These are phyloP conservation scores for Scotopteryx bipunctaria DNA, from an alignment of 2,888 invertebrate genomes.

Conservation along the genomic window DNA sequence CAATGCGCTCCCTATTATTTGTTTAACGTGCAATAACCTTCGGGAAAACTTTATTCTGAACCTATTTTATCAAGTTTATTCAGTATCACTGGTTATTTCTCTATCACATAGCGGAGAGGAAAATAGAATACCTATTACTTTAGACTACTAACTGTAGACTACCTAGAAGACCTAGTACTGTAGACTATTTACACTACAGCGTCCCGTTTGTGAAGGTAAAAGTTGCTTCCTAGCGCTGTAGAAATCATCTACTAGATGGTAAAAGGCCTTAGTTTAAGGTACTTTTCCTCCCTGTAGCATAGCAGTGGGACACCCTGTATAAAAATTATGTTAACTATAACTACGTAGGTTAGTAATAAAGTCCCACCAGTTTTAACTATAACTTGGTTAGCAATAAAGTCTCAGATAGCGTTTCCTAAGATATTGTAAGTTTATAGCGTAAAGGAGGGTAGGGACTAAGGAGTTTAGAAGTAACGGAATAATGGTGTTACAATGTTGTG, in stretches of 20 bases:
- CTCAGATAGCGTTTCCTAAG: conserved; percentile 29
- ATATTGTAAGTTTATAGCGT: conserved; percentile 37
- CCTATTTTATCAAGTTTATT: background rate
- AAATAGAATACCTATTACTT: too few relatives aligned
- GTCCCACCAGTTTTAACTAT: conserved; percentile 28
- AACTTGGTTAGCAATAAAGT: conserved; percentile 35
- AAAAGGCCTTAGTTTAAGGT: too few relatives aligned
- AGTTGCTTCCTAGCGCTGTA: too few relatives aligned
- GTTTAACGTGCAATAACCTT: conserved; percentile 18
- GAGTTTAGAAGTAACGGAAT: background rate
- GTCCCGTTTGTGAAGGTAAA: too few relatives aligned
- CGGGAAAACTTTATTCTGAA: background rate
- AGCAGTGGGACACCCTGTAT: too few relatives aligned
- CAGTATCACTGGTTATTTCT: background rate
- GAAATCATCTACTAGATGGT: too few relatives aligned
- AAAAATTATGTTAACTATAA: conserved; percentile 31
- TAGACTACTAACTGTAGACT: too few relatives aligned
- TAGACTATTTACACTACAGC: too few relatives aligned
- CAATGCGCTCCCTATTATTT: conserved; percentile 10
- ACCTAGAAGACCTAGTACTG: too few relatives aligned
- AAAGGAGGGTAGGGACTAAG: conserved; percentile 17
- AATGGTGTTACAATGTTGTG: background rate
- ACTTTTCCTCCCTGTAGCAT: too few relatives aligned
- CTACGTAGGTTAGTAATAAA: conserved; percentile 35
- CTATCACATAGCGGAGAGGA: background rate